Evolutionary conservation across 2,113 vertebrate genomes (phyloP).

Genomic region (Pardalotus punctatus): DNA sequence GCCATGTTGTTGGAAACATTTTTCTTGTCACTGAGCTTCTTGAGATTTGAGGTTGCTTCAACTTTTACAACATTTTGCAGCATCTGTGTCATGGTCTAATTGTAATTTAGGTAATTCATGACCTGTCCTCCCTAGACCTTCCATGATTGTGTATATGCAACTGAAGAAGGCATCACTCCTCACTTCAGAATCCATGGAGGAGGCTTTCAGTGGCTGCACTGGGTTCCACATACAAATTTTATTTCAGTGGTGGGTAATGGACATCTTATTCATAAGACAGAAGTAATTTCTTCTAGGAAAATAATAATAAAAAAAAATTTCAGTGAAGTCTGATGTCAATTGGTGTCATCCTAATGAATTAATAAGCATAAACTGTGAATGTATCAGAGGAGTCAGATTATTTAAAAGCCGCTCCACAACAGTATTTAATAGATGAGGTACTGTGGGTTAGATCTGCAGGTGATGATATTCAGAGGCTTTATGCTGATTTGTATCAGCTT

Average conservation of each 20-base stretch:
- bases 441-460: neutral
- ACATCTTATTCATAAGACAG: neutral
- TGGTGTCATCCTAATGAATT: neutral
- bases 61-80: neutral
- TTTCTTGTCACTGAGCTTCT: neutral
- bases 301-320: neutral
- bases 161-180: neutral
- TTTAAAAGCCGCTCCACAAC: neutral
- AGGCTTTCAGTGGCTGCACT: neutral
- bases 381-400: neutral
- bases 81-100: neutral
- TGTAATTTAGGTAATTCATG: neutral
- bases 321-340: neutral
- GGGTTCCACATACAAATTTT: neutral
- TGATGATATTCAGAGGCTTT: neutral
- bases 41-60: neutral
- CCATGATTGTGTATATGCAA: accelerated
- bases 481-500: neutral
- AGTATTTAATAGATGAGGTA: neutral
- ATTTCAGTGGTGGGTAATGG: neutral
- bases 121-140: neutral
- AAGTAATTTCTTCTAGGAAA: neutral
- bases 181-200: neutral
- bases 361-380: neutral
- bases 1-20: neutral